Percentiles rank a stretch among this genome's conserved stretches.
Conservation (phyloP, 2,797 vertebrate genomes). For the Sebastes miniatus region DNA sequence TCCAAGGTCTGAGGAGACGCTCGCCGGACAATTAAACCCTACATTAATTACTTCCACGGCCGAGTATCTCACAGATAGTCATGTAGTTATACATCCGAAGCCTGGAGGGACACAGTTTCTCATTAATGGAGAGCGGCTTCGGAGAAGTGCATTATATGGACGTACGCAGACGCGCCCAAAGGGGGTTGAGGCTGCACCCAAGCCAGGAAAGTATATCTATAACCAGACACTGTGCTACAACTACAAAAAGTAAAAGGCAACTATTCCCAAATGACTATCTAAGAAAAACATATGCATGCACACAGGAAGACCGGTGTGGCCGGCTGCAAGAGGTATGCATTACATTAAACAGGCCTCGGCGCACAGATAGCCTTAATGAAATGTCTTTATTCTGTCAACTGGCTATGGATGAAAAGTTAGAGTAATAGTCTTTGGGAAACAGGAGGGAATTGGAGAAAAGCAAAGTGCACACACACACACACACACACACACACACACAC, state of each 20-base stretch:
- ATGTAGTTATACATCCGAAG: conserved; percentile 57
- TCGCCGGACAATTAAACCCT: conserved; percentile 77
- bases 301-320: not conserved
- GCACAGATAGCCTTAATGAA: conserved; percentile 55
- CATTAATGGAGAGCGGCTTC: conserved; percentile 1
- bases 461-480: not conserved
- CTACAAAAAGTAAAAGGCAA: not conserved
- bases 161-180: not conserved
- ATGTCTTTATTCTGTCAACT: conserved; percentile 60
- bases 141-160: not conserved
- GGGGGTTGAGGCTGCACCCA: not conserved
- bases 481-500: not conserved
- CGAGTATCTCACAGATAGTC: conserved; percentile 42
- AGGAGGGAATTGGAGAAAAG: conserved; percentile 33
- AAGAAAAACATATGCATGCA: not conserved
- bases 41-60: conserved; percentile 83
- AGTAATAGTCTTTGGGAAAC: conserved; percentile 53
- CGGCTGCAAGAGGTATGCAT: conserved; percentile 39
- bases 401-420: conserved; percentile 63
- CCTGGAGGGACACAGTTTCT: conserved; percentile 39
- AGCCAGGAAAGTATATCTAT: not conserved
- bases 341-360: conserved; percentile 41
- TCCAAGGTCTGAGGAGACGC: conserved; percentile 58
- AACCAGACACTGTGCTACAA: not conserved
- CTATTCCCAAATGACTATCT: not conserved